phyloP scores from a whole-genome alignment of 2,888 invertebrate genomes.

The Lissonota sp. region DNA sequence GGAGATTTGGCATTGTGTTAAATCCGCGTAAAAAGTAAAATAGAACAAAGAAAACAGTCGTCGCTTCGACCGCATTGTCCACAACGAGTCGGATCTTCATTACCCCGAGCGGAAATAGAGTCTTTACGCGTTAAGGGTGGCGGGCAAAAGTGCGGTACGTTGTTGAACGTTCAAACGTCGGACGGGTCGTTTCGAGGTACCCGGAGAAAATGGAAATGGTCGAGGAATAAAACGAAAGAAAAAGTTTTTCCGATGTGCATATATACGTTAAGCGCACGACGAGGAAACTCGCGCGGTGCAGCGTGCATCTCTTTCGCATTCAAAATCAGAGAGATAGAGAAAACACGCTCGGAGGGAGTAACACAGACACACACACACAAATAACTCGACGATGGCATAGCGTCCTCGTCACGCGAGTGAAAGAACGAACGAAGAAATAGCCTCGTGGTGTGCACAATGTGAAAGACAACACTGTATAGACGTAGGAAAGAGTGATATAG shows the following conservation, averaged over 20 bases:
- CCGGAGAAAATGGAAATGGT: slow-evolving; percentile 16
- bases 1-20: slow-evolving; percentile 7
- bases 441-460: slow-evolving; percentile 18
- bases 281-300: neutral
- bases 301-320: slow-evolving; percentile 32
- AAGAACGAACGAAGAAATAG: slow-evolving; percentile 31
- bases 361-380: slow-evolving; percentile 16
- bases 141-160: slow-evolving; percentile 4
- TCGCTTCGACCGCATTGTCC: slow-evolving; percentile 54
- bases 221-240: slow-evolving; percentile 15
- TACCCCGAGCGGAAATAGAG: slow-evolving; percentile 54
- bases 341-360: slow-evolving; percentile 21
- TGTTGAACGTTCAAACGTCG: slow-evolving; percentile 31
- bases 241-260: slow-evolving; percentile 1
- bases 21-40: slow-evolving; percentile 3
- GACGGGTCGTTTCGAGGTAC: slow-evolving; percentile 19
- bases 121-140: slow-evolving; percentile 50
- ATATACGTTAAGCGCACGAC: neutral
- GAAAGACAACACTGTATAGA: neutral
- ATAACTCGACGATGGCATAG: slow-evolving; percentile 2
- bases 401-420: slow-evolving; percentile 14
- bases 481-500: neutral
- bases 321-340: slow-evolving; percentile 1
- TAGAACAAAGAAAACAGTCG: slow-evolving; percentile 2
- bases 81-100: slow-evolving; percentile 53